phyloP scores from a whole-genome alignment of 2,113 vertebrate genomes.

The Zosterops lateralis region DNA sequence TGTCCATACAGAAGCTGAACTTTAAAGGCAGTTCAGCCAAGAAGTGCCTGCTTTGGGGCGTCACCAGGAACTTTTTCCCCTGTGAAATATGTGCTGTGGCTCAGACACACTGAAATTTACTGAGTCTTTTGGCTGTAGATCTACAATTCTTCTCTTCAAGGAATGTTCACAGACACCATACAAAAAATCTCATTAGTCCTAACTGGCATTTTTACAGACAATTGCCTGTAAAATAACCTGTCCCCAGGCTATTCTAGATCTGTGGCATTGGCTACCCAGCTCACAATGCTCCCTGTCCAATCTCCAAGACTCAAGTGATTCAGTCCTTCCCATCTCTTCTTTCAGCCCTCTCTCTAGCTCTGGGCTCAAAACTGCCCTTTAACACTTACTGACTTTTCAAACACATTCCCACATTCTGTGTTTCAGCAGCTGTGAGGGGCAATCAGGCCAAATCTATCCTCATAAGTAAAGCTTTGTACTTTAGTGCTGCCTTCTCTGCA shows the following conservation, averaged over 20 bases:
- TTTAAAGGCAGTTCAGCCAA: neutral
- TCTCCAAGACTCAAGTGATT: conserved; percentile 51
- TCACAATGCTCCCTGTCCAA: conserved; percentile 24
- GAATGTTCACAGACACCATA: conserved; percentile 8
- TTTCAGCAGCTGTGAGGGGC: conserved; percentile 51
- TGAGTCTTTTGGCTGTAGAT: neutral
- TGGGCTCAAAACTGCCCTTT: conserved; percentile 44
- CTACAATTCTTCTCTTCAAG: neutral
- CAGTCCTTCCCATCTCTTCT: conserved; percentile 45
- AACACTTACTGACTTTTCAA: conserved; percentile 42
- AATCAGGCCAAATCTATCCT: conserved; percentile 7
- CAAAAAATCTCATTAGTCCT: conserved; percentile 30
- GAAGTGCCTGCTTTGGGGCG: neutral
- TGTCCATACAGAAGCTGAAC: neutral
- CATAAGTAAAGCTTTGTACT: conserved; percentile 70
- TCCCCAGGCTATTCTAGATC: conserved; percentile 37
- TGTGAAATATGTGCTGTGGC: neutral
- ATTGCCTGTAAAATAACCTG: conserved; percentile 18
- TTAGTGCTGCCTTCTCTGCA: conserved; percentile 1
- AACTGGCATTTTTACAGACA: conserved; percentile 27
- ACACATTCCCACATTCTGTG: conserved; percentile 20
- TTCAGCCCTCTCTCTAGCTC: conserved; percentile 5
- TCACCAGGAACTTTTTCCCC: neutral
- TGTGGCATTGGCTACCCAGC: neutral
- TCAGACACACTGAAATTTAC: neutral